Evolutionary conservation across 2,888 invertebrate species (phyloP).

Genomic region (Drosophila paramelanica): DNA sequence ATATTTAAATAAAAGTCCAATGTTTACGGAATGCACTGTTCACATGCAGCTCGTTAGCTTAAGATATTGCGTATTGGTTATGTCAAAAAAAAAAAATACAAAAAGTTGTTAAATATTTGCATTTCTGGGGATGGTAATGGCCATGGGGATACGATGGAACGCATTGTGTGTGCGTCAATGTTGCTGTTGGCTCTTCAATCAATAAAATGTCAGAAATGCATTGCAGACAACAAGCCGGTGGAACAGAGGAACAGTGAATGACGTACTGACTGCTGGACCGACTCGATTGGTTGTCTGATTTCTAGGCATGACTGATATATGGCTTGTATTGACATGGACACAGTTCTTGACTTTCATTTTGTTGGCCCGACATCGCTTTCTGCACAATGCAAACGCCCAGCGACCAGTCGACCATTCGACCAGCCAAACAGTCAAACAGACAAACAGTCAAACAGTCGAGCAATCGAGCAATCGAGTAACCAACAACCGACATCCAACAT

Average conservation of each 20-base stretch:
- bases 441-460: conserved; percentile 23
- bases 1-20: conserved; percentile 72
- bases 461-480: conserved; percentile 25
- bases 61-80: conserved; percentile 59
- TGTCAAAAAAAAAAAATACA: conserved; percentile 17
- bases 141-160: conserved; percentile 10
- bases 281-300: conserved; percentile 70
- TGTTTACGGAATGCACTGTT: conserved; percentile 61
- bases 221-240: conserved; percentile 52
- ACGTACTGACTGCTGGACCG: conserved; percentile 65
- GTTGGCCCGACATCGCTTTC: conserved; percentile 50
- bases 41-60: conserved; percentile 55
- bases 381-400: conserved; percentile 41
- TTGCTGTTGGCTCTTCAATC: conserved; percentile 76
- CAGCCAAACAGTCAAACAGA: conserved; percentile 26
- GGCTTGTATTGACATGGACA: conserved; percentile 79
- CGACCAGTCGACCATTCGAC: conserved; percentile 16
- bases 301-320: conserved; percentile 76
- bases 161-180: conserved; percentile 57
- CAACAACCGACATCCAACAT: conserved; percentile 53
- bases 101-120: conserved; percentile 70
- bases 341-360: conserved; percentile 80
- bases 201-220: conserved; percentile 80
- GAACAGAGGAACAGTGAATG: conserved; percentile 54
- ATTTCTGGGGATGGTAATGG: conserved; percentile 44